These are phyloP conservation scores for Sarcoramphus papa DNA, from an alignment of 2,797 vertebrate genomes.

Conservation along the genomic window DNA sequence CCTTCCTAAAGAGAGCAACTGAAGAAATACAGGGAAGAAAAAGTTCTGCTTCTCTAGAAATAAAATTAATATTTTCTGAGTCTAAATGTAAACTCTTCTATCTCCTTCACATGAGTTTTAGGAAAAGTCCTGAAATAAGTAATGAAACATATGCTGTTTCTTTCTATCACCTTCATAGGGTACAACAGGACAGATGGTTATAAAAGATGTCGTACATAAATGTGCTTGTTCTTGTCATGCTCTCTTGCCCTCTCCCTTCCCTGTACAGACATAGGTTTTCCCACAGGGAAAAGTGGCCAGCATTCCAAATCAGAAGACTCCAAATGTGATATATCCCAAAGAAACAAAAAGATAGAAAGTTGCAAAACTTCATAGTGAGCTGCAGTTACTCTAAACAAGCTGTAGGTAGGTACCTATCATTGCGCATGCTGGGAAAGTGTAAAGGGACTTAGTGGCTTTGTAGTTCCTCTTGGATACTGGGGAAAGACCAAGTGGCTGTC, in stretches of 20 bases:
- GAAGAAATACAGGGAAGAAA: background rate
- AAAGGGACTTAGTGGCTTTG: background rate
- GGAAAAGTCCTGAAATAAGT: background rate
- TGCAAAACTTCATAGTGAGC: background rate
- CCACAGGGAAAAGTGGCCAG: background rate
- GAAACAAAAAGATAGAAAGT: background rate
- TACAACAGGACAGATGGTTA: background rate
- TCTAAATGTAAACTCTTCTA: background rate
- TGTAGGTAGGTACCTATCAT: background rate
- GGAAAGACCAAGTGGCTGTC: background rate
- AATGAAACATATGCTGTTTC: background rate
- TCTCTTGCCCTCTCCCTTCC: background rate
- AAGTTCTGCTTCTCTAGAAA: background rate
- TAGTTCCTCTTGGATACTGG: background rate
- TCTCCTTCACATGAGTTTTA: background rate
- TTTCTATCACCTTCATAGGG: background rate
- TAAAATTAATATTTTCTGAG: background rate
- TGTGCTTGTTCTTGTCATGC: background rate
- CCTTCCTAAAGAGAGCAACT: background rate
- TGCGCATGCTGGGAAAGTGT: background rate
- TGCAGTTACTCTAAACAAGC: background rate
- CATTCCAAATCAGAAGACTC: background rate
- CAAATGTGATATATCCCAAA: background rate
- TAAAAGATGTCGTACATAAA: background rate
- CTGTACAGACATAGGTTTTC: background rate